phyloP scores from a whole-genome alignment of 37 sponge, comb jelly and placozoan genomes.

The Ephydatia muelleri region DNA sequence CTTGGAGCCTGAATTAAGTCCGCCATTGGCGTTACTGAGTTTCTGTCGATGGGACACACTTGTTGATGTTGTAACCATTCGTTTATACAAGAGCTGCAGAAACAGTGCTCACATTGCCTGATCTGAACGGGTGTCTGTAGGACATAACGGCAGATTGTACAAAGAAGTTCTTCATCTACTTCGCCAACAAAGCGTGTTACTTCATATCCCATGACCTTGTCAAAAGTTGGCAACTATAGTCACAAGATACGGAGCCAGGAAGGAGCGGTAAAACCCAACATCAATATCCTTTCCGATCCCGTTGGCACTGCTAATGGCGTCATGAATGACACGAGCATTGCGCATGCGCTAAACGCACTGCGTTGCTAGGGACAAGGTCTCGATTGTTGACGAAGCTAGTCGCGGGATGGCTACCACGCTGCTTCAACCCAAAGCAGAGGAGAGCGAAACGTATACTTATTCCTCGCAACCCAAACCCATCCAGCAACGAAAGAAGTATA shows the following conservation, averaged over 20 bases:
- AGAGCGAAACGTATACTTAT: slow-evolving; percentile 87
- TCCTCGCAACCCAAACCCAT: slow-evolving; percentile 91
- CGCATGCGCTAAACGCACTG: slow-evolving; percentile 27
- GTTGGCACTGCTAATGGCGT: too few species aligned
- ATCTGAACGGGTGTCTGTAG: slow-evolving; percentile 86
- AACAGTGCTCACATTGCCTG: slow-evolving; percentile 91
- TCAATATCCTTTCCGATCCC: too few species aligned
- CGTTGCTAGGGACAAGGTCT: slow-evolving; percentile 18
- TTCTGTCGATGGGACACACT: slow-evolving; percentile 90
- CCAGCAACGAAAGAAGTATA: slow-evolving; percentile 76
- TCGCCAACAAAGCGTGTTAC: slow-evolving; percentile 75
- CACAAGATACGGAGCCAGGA: too few species aligned
- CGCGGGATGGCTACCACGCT: slow-evolving; percentile 33
- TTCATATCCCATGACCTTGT: slow-evolving; percentile 86
- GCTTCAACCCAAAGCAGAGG: slow-evolving; percentile 46
- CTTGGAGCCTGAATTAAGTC: slow-evolving; percentile 88
- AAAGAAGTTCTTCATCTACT: slow-evolving; percentile 93
- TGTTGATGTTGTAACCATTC: slow-evolving; percentile 92
- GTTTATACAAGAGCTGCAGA: slow-evolving; percentile 85
- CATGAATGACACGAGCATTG: background rate
- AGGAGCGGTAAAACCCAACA: too few species aligned
- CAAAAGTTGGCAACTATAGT: too few species aligned
- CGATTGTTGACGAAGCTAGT: too few species aligned
- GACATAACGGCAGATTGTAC: slow-evolving; percentile 89
- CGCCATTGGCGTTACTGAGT: slow-evolving; percentile 54